These are phyloP conservation scores for Drosophila baimaii DNA, from an alignment of 1,140 invertebrate species.

Conservation along the genomic window DNA sequence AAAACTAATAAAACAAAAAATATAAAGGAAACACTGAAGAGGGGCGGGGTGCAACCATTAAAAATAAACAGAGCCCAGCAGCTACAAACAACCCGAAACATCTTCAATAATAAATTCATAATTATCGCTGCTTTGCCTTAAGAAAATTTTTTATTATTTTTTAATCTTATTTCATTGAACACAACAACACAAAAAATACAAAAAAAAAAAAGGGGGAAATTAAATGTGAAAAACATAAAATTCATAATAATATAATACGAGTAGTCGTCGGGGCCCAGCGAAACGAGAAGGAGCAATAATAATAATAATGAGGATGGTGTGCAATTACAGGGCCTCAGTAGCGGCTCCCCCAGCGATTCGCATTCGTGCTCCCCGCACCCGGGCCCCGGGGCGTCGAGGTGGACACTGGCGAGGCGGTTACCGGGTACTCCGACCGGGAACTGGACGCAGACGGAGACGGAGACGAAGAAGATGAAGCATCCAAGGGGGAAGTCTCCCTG, in stretches of 20 bases:
- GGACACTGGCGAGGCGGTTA: background rate
- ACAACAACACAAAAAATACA: slow-evolving; percentile 21
- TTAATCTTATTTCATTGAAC: slow-evolving; percentile 71
- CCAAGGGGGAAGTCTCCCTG: slow-evolving; percentile 25
- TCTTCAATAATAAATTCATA: slow-evolving; percentile 80
- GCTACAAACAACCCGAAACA: slow-evolving; percentile 36
- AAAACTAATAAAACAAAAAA: background rate
- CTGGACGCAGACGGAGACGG: too few relatives aligned
- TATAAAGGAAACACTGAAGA: background rate
- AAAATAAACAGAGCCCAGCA: slow-evolving; percentile 49
- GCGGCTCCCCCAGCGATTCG: slow-evolving; percentile 48
- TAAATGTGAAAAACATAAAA: slow-evolving; percentile 35
- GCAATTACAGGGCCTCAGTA: slow-evolving; percentile 52
- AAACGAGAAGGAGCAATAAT: slow-evolving; percentile 31
- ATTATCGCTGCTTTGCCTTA: slow-evolving; percentile 73
- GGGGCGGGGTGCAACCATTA: slow-evolving; percentile 44
- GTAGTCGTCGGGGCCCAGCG: slow-evolving; percentile 39
- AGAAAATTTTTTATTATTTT: slow-evolving; percentile 81
- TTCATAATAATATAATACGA: slow-evolving; percentile 67
- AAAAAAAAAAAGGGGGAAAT: slow-evolving; percentile 25
- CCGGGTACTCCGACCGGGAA: background rate
- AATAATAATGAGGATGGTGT: slow-evolving; percentile 44
- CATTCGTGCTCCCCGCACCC: background rate
- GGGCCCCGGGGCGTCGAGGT: slow-evolving; percentile 34
- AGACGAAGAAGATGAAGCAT: too few relatives aligned